Percentiles rank a stretch among this genome's conserved stretches.
These are phyloP conservation scores for Caenorhabditis macrosperma DNA, from an alignment of 2,888 invertebrate genomes.

Conservation along the genomic window DNA sequence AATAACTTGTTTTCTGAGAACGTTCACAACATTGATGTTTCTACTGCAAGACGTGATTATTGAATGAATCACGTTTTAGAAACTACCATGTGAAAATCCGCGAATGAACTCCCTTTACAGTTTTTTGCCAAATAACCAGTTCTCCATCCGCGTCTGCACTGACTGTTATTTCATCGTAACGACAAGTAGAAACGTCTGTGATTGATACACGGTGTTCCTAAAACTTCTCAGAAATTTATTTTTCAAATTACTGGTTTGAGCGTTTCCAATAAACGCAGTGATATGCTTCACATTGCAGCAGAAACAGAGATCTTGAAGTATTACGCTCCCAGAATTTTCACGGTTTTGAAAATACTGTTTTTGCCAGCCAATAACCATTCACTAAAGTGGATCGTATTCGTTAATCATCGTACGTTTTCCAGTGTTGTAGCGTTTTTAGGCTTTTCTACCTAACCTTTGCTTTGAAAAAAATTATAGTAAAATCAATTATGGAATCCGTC, in stretches of 20 bases:
- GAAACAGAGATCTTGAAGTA: too few relatives aligned
- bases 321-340: too few relatives aligned
- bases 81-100: slow-evolving; percentile 70
- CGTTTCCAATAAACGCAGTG: too few relatives aligned
- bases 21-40: slow-evolving; percentile 71
- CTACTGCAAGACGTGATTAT: slow-evolving; percentile 40
- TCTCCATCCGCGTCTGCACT: slow-evolving; percentile 71
- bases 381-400: too few relatives aligned
- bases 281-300: too few relatives aligned
- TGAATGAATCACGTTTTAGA: not conserved
- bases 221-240: slow-evolving; percentile 56
- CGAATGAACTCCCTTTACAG: slow-evolving; percentile 69
- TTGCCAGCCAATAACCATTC: too few relatives aligned
- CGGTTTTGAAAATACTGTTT: too few relatives aligned
- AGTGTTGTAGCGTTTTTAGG: too few relatives aligned
- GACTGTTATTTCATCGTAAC: slow-evolving; percentile 76
- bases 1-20: slow-evolving; percentile 76
- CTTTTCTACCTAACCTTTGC: too few relatives aligned
- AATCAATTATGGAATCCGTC: too few relatives aligned
- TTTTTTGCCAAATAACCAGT: slow-evolving; percentile 75
- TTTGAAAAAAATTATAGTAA: too few relatives aligned
- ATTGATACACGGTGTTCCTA: slow-evolving; percentile 76
- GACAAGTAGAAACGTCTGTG: slow-evolving; percentile 76
- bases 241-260: too few relatives aligned
- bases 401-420: not conserved